These are phyloP conservation scores for Halictus ligatus DNA, from an alignment of 2,888 invertebrate genomes.

Conservation along the genomic window DNA sequence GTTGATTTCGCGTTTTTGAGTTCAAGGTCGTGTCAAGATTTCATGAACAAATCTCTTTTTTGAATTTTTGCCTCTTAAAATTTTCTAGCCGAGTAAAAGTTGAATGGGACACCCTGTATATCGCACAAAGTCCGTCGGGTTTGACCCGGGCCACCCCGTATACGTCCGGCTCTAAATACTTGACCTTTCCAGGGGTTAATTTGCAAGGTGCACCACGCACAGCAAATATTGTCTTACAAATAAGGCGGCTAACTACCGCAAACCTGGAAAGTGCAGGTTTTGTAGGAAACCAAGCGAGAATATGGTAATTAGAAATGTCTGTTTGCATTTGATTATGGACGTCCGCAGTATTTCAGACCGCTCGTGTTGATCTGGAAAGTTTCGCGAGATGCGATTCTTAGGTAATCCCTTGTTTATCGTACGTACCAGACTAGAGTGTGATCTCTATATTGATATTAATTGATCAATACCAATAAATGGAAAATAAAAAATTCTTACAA, in stretches of 20 bases:
- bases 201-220: conserved; percentile 6
- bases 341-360: not conserved
- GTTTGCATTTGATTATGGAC: conserved; percentile 6
- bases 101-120: not conserved
- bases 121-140: not conserved
- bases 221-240: conserved; percentile 30
- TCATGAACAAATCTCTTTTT: no score
- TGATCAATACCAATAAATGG: no score
- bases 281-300: not conserved
- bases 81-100: no score
- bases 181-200: not conserved
- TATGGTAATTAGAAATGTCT: conserved; percentile 19
- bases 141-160: not conserved
- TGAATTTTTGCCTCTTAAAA: no score
- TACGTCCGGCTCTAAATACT: not conserved
- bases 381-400: not conserved
- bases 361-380: not conserved
- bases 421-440: not conserved
- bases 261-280: not conserved
- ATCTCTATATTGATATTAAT: no score
- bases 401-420: not conserved
- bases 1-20: no score
- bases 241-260: conserved; percentile 10
- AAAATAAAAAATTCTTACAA: no score
- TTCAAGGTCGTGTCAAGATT: no score